phyloP scores from a whole-genome alignment of 2,888 invertebrate species.

The Trissolcus japonicus region DNA sequence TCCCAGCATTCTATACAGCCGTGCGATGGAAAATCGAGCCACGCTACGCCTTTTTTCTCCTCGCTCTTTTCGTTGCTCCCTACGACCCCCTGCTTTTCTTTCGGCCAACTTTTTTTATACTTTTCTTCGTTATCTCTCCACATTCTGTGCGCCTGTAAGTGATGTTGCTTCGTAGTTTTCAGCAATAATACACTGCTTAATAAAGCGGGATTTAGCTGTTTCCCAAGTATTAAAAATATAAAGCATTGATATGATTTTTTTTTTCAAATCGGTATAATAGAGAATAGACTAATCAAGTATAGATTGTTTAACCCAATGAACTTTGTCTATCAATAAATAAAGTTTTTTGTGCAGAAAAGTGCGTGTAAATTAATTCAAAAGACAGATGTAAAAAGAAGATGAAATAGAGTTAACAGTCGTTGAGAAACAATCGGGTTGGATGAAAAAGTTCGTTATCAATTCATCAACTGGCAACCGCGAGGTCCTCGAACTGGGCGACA shows the following conservation, averaged over 20 bases:
- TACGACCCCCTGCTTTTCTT: conserved; percentile 21
- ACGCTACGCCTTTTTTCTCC: conserved; percentile 31
- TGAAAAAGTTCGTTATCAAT: not conserved
- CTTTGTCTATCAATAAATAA: not conserved
- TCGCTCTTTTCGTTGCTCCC: conserved; percentile 24
- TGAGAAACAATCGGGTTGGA: too few relatives aligned
- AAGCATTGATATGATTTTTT: not conserved
- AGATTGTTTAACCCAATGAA: not conserved
- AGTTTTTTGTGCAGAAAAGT: not conserved
- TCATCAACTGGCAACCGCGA: conserved; percentile 7
- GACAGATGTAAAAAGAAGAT: too few relatives aligned
- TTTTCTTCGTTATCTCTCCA: conserved; percentile 24
- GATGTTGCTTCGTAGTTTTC: conserved; percentile 34
- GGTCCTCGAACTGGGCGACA: conserved; percentile 12
- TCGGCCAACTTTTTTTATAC: conserved; percentile 23
- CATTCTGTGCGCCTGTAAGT: conserved; percentile 23
- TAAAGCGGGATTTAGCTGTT: conserved; percentile 16
- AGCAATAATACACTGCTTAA: conserved; percentile 38
- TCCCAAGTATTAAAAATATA: too few relatives aligned
- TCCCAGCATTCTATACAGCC: conserved; percentile 34
- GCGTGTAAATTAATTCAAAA: not conserved
- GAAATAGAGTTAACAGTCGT: too few relatives aligned
- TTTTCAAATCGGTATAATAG: not conserved
- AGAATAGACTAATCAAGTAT: not conserved
- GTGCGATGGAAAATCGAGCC: conserved; percentile 47